These are phyloP conservation scores for Peromyscus leucopus DNA, from an alignment of 2,113 vertebrate genomes.

Conservation along the genomic window DNA sequence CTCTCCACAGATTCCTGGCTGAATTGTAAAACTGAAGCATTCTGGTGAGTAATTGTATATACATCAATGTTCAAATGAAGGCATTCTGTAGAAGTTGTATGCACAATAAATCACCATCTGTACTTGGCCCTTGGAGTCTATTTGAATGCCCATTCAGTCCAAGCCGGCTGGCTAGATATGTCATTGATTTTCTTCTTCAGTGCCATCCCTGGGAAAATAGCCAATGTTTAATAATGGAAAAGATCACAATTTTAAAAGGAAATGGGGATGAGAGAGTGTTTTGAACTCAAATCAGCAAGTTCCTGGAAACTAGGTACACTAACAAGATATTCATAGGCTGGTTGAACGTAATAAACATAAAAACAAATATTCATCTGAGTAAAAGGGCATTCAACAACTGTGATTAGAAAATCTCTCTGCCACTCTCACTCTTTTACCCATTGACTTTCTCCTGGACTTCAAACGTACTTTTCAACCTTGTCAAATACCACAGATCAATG, in stretches of 20 bases:
- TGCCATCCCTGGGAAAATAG: slow-evolving; percentile 69
- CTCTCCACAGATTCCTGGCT: slow-evolving; percentile 67
- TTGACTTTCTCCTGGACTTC: background rate
- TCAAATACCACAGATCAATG: slow-evolving; percentile 28
- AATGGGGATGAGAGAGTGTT: slow-evolving; percentile 32
- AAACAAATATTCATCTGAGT: slow-evolving; percentile 59
- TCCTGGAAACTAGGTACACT: slow-evolving; percentile 50
- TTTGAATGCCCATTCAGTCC: slow-evolving; percentile 70
- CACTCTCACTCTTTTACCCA: background rate
- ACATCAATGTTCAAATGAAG: slow-evolving; percentile 69
- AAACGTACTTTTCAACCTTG: slow-evolving; percentile 30
- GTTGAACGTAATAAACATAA: slow-evolving; percentile 38
- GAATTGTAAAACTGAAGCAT: slow-evolving; percentile 66
- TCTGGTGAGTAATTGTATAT: slow-evolving; percentile 66
- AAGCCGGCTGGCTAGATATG: slow-evolving; percentile 67
- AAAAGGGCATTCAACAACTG: background rate
- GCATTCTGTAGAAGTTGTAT: slow-evolving; percentile 68
- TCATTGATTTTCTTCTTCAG: slow-evolving; percentile 74
- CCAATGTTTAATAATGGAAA: slow-evolving; percentile 70
- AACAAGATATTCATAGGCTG: slow-evolving; percentile 42
- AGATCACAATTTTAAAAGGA: slow-evolving; percentile 65
- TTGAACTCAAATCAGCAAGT: slow-evolving; percentile 53
- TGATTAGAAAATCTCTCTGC: slow-evolving; percentile 46
- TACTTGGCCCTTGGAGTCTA: slow-evolving; percentile 62
- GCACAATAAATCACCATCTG: slow-evolving; percentile 62